These are phyloP conservation scores for Perognathus longimembris DNA, from an alignment of 2,113 vertebrate genomes.

Conservation along the genomic window DNA sequence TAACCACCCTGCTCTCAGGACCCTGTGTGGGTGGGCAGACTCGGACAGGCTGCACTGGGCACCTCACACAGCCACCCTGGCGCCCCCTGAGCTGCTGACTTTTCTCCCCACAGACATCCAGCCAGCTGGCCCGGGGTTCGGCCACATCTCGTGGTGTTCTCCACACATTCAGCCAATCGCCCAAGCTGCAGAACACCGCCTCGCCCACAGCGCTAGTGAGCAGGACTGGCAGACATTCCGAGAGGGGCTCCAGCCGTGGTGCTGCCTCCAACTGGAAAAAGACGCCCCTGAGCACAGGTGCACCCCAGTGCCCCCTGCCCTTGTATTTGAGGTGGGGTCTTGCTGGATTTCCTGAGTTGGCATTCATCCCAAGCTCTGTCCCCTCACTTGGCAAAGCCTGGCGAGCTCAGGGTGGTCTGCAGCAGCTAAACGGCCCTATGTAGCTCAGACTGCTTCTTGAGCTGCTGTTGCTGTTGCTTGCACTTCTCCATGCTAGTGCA, in stretches of 20 bases:
- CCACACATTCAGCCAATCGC: constrained; percentile 92
- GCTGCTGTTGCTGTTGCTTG: no score
- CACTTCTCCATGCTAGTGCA: no score
- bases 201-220: constrained; percentile 89
- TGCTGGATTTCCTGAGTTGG: no score
- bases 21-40: constrained; percentile 58
- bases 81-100: rapidly evolving
- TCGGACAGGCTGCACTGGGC: constrained; percentile 46
- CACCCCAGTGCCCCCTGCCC: background rate
- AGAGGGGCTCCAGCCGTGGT: constrained; percentile 89
- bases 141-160: constrained; percentile 89
- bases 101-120: constrained; percentile 84
- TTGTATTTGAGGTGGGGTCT: no score
- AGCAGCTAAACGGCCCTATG: no score
- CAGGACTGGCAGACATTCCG: constrained; percentile 92
- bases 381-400: no score
- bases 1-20: constrained; percentile 54
- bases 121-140: constrained; percentile 91
- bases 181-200: constrained; percentile 93
- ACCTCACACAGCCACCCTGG: rapidly evolving
- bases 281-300: constrained; percentile 92
- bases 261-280: constrained; percentile 94
- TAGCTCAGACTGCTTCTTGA: no score
- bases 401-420: no score
- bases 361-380: no score